phyloP scores from a whole-genome alignment of 1,140 invertebrate genomes.

The Stegodyphus dumicola region DNA sequence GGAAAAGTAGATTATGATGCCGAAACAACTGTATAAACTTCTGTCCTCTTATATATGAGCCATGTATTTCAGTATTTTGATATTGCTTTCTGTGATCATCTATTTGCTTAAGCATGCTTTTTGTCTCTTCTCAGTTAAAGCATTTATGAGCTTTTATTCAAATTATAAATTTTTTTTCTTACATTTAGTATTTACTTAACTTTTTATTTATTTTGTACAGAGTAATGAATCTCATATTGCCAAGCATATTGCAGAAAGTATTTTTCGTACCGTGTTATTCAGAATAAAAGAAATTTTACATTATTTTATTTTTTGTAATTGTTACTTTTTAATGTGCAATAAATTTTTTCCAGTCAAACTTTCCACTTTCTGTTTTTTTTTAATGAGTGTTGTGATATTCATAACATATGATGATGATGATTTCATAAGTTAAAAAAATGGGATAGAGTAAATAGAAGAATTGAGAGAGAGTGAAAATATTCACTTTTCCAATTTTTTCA shows the following conservation, averaged over 20 bases:
- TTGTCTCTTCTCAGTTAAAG: neutral
- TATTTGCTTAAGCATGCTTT: constrained; percentile 35
- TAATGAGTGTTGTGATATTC: no score
- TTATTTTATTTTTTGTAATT: no score
- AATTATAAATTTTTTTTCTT: neutral
- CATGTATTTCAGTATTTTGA: constrained; percentile 6
- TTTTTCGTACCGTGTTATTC: neutral
- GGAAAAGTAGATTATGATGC: constrained; percentile 27
- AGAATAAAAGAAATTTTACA: no score
- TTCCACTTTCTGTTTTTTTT: no score
- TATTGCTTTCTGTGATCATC: neutral
- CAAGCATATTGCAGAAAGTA: constrained; percentile 1
- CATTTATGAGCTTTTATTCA: neutral
- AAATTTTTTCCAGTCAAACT: no score
- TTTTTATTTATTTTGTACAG: constrained; percentile 21
- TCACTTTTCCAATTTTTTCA: no score
- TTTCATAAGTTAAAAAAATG: no score
- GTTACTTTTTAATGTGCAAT: no score
- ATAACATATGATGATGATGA: no score
- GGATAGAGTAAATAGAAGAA: no score
- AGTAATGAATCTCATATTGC: constrained; percentile 36
- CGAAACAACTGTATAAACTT: constrained; percentile 50
- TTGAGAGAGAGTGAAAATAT: no score
- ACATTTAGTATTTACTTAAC: neutral
- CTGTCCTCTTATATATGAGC: neutral